Evolutionary conservation across 2,888 invertebrate species (phyloP).

Genomic region (Petrolisthes manimaculis): DNA sequence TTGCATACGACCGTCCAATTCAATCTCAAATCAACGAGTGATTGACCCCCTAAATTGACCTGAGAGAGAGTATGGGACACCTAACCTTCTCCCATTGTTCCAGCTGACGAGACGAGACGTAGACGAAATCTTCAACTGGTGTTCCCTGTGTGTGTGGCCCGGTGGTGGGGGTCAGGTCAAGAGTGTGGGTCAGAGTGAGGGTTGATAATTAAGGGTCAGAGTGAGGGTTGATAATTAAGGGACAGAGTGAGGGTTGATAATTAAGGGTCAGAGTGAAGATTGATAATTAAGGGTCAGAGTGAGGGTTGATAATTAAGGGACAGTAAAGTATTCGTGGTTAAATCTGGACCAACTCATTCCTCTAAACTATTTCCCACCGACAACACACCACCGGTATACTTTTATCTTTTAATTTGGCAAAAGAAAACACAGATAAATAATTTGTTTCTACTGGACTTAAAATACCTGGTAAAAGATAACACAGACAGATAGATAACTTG

Average conservation of each 20-base stretch:
- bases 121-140: conserved; percentile 55
- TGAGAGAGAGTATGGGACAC: not conserved
- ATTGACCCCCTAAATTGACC: not conserved
- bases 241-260: not conserved
- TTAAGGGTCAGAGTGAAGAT: not conserved
- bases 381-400: too few relatives aligned
- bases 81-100: conserved; percentile 53
- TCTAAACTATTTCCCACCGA: too few relatives aligned
- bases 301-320: too few relatives aligned
- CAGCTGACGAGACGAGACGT: conserved; percentile 47
- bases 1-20: not conserved
- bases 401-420: too few relatives aligned
- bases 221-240: not conserved
- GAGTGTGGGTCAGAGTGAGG: not conserved
- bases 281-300: too few relatives aligned
- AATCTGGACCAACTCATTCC: too few relatives aligned
- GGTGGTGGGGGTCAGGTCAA: not conserved
- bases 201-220: not conserved
- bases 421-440: too few relatives aligned
- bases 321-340: too few relatives aligned
- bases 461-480: too few relatives aligned
- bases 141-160: conserved; percentile 53
- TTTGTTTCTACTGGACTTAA: too few relatives aligned
- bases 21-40: not conserved
- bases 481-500: too few relatives aligned